A percentile compares a stretch with the other conserved stretches of the same genome.
Evolutionary conservation across 1,140 invertebrate species (phyloP).

Genomic region (Diuraphis noxia): DNA sequence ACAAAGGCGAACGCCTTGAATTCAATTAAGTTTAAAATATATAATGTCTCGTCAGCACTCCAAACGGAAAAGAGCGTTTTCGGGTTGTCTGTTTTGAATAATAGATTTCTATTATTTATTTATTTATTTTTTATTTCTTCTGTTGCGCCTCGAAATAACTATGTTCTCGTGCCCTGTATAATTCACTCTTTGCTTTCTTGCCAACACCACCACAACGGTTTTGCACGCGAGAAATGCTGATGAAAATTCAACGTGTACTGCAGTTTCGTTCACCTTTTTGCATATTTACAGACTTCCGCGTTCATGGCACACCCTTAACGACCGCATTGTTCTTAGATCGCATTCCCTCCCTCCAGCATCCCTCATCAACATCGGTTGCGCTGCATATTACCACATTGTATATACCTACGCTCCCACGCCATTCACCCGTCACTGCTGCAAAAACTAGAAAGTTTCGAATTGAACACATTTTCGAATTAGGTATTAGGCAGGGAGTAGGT

Average conservation of each 20-base stretch:
- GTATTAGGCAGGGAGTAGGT: neutral
- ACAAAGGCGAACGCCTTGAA: slow-evolving; percentile 50
- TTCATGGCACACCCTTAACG: slow-evolving; percentile 9
- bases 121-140: slow-evolving; percentile 26
- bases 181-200: neutral
- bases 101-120: slow-evolving; percentile 51
- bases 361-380: neutral
- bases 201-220: neutral
- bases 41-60: slow-evolving; percentile 51
- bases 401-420: neutral
- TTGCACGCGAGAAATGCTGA: neutral
- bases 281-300: slow-evolving; percentile 30
- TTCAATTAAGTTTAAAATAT: slow-evolving; percentile 51
- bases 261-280: slow-evolving; percentile 24
- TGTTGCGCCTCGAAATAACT: neutral
- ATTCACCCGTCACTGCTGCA: neutral
- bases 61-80: slow-evolving; percentile 47
- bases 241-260: slow-evolving; percentile 29
- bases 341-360: neutral
- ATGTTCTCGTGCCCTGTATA: neutral
- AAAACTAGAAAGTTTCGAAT: neutral
- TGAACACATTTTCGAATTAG: neutral
- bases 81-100: slow-evolving; percentile 51
- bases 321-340: slow-evolving; percentile 19
- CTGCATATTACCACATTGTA: neutral